A percentile compares a stretch with the other conserved stretches of the same genome.
Conservation (phyloP, 1,140 invertebrate genomes). For the Palaemon carinicauda region DNA sequence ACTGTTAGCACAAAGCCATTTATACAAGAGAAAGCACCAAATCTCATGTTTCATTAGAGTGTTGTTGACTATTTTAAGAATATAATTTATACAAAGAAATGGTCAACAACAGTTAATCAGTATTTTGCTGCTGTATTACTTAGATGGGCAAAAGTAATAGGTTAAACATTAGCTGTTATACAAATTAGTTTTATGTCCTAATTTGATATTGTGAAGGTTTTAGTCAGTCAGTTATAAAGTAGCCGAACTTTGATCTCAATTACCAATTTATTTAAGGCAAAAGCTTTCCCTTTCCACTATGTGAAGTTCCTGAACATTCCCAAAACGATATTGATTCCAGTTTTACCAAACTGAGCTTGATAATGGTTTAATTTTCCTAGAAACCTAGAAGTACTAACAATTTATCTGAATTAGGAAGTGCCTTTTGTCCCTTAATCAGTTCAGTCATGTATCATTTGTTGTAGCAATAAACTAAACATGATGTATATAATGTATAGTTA, state of each 20-base stretch:
- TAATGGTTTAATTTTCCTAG: constrained; percentile 31
- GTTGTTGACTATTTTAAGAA: constrained; percentile 21
- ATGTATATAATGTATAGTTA: constrained; percentile 52
- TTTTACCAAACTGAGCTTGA: neutral
- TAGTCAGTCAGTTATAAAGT: constrained; percentile 32
- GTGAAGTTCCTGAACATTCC: constrained; percentile 54
- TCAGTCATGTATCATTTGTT: constrained; percentile 40
- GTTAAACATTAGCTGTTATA: neutral
- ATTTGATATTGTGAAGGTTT: constrained; percentile 21
- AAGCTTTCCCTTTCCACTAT: neutral
- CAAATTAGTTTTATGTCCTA: constrained; percentile 22
- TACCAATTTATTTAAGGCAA: constrained; percentile 36
- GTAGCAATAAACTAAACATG: constrained; percentile 49
- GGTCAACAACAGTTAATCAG: constrained; percentile 24
- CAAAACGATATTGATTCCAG: constrained; percentile 23
- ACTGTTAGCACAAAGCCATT: constrained; percentile 48
- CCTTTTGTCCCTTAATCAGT: constrained; percentile 56
- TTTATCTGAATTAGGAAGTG: constrained; percentile 56
- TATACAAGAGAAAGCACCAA: constrained; percentile 33
- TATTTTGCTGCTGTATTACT: constrained; percentile 47
- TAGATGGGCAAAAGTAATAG: constrained; percentile 10
- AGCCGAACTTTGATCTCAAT: constrained; percentile 50
- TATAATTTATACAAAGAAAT: constrained; percentile 38
- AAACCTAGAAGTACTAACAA: constrained; percentile 39
- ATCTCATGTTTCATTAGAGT: constrained; percentile 32